These are phyloP conservation scores for Sarcoramphus papa DNA, from an alignment of 2,797 vertebrate genomes.

Conservation along the genomic window DNA sequence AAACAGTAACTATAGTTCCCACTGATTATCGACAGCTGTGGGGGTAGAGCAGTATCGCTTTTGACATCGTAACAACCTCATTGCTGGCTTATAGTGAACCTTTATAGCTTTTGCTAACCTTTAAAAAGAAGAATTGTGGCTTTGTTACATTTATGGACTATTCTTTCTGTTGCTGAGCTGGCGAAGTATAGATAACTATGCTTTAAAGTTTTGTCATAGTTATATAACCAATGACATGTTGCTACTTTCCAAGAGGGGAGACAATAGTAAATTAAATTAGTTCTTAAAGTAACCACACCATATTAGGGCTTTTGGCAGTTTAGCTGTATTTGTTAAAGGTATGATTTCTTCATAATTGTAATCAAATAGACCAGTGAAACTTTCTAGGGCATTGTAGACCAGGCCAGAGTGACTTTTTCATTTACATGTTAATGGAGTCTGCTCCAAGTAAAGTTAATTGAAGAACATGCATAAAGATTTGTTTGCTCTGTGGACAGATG, in stretches of 20 bases:
- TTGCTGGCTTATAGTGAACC: not conserved
- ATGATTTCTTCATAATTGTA: not conserved
- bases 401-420: conserved; percentile 33
- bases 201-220: not conserved
- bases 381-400: not conserved
- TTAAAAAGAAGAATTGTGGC: not conserved
- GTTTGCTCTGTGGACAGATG: conserved; percentile 56
- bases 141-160: not conserved
- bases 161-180: not conserved
- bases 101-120: not conserved
- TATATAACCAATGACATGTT: not conserved
- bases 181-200: not conserved
- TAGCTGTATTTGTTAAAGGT: not conserved
- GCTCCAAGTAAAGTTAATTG: conserved; percentile 49
- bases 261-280: not conserved
- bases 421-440: conserved; percentile 62
- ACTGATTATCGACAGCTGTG: not conserved
- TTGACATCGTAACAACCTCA: not conserved
- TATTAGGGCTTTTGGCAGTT: not conserved
- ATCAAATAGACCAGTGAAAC: not conserved
- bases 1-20: not conserved
- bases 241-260: not conserved
- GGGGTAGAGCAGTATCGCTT: not conserved
- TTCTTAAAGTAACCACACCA: not conserved
- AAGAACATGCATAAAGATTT: conserved; percentile 53